Evolutionary conservation across 2,888 invertebrate species (phyloP).

Genomic region (Nematopogon swammerdamellus): DNA sequence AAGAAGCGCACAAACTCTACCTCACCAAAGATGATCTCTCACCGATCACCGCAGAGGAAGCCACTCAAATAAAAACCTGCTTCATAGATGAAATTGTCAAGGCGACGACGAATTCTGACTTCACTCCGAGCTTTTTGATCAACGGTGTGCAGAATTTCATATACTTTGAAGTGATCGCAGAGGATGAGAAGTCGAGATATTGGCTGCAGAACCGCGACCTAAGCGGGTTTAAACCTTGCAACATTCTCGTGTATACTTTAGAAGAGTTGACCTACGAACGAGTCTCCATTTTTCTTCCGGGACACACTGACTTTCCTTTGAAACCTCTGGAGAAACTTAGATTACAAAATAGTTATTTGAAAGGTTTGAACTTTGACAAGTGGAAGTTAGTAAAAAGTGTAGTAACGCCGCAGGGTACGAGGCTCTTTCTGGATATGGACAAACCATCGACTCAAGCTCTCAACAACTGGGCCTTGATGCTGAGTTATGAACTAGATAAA

Average conservation of each 20-base stretch:
- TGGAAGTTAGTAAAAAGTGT: slow-evolving; percentile 44
- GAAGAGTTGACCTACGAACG: slow-evolving; percentile 44
- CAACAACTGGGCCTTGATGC: slow-evolving; percentile 29
- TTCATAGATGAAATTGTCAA: slow-evolving; percentile 27
- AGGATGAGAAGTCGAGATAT: slow-evolving; percentile 25
- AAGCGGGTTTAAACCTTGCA: slow-evolving; percentile 23
- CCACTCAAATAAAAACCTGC: slow-evolving; percentile 25
- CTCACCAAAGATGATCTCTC: slow-evolving; percentile 40
- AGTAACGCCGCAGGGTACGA: slow-evolving; percentile 29
- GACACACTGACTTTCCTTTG: slow-evolving; percentile 27
- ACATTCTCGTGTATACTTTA: slow-evolving; percentile 33
- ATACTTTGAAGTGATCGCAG: slow-evolving; percentile 31
- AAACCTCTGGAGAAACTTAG: slow-evolving; percentile 34
- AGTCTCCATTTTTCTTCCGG: slow-evolving; percentile 42
- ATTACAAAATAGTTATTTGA: slow-evolving; percentile 30
- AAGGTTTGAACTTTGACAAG: slow-evolving; percentile 29
- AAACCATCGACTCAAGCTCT: slow-evolving; percentile 35
- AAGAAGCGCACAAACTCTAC: slow-evolving; percentile 26
- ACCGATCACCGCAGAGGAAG: slow-evolving; percentile 23
- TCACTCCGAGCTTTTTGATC: slow-evolving; percentile 33
- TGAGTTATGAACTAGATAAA: slow-evolving; percentile 43
- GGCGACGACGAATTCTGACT: slow-evolving; percentile 22
- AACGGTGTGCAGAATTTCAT: slow-evolving; percentile 29
- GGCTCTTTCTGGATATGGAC: slow-evolving; percentile 43
- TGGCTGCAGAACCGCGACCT: slow-evolving; percentile 37